Base-by-base conservation (phyloP, 2,113 vertebrate genomes). In the Actinemys pallida region DNA sequence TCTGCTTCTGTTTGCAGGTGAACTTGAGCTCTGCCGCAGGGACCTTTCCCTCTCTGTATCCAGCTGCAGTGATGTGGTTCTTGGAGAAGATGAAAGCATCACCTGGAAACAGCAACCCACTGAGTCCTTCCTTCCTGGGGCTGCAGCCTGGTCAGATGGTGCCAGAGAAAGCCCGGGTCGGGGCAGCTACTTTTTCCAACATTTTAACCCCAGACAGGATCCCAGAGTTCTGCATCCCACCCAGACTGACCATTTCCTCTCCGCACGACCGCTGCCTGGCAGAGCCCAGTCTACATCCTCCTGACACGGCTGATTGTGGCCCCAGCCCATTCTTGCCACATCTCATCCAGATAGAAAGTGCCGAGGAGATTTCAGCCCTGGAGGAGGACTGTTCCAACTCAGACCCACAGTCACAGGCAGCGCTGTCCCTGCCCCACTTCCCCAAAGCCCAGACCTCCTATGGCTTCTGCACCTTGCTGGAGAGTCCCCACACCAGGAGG, bases 261-360 rank as follows among this genome's bases (percentile, higher is more conserved):
- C 29, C 65, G 86, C 97, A 97, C 53, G 90, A 96, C 75, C 56
- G 39, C 39, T 76, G 82, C 83, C 89, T 96, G 1, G 72, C 93
- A 10, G 95, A 97, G 90, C 53, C 83, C 0, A 86, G 92, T 82
- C n/a, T 96, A 49, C 84, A 78, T 88, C 79, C 57, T 9, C 20
- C 42, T 9, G 83, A 25, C 20, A 27, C 11, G 5, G n/a, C 54
- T 5, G 78, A 76, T 10, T 13, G 6, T 14, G 27, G 76, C 17
- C 19, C 19, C 10, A 31, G 85, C 27, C 76, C 27, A 8, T 88
- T 65, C 78, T 93, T 81, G 57, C 95, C 98, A 0, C 99, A 99
- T 72, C 98, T 99, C 29, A 99, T 99, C 93, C 99, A 99, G 93
- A 98, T 99, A 91, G 99, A 99, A 94, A 99, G 98, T 22, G 99